Evolutionary conservation across 2,888 invertebrate genomes (phyloP), one percentile per base, ranked within the genome.

Genomic region (Aquatica leii): DNA sequence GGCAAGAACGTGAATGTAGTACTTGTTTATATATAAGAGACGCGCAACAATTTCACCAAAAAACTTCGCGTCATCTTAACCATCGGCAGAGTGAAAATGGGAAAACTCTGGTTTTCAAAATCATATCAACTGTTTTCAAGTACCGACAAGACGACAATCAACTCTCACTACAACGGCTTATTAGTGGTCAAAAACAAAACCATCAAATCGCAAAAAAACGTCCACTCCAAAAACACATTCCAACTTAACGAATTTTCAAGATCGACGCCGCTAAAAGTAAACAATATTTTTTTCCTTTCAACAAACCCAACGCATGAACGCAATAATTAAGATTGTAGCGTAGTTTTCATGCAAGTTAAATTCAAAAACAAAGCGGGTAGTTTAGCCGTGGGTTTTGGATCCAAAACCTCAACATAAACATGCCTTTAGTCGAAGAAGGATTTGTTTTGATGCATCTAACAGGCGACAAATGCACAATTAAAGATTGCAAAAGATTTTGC

Each of bases 101-200:
- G 5, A 97, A 98, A 82, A 94, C 95, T 0, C 85, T 98, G 79
- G 94, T 98, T 0, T 86, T 88, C 62, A 96, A 96, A 82, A 99
- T 99, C 5, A 85, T 93, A 57, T 98, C 95, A 0, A 93, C 93
- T 51, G 97, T 98, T 4, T 92, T 99, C 0, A 88, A 94, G 64
- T 97, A 99, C 78, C 87, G 96, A 59, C 94, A 94, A 76, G 97
- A 98, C 78, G 98, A 99, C 78, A 97, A 98, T 79, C 95, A 96
- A 80, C 46, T 91, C 94, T 0, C 91, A 91, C 69, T 99, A 98
- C 78, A 98, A 98, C 80, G 91, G 93, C 65, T 84, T 99, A 18
- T 84, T 97, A 60, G 92, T 94, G 60, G 98, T 98, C 0, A 98
- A 99, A 83, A 88, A 89, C 20, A 95, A 97, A 78, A 98, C 99